These are phyloP conservation scores for Branchipolynoe longqiensis DNA, from an alignment of 2,888 invertebrate species.

Conservation along the genomic window DNA sequence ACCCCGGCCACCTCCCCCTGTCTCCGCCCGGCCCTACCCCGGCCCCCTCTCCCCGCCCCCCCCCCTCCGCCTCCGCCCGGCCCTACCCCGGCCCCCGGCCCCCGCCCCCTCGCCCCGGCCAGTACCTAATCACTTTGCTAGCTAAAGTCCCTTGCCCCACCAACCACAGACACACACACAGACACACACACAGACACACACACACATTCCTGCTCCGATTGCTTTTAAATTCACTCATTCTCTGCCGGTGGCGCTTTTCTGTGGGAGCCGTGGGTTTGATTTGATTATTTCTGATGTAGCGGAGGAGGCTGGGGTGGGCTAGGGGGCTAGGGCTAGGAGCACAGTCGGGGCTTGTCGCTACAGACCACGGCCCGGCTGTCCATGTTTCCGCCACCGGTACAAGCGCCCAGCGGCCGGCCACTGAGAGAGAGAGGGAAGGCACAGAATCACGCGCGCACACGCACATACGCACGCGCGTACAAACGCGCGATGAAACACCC, in stretches of 20 bases:
- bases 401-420: too few species aligned
- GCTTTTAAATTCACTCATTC: conserved; percentile 50
- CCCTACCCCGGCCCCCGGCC: background rate
- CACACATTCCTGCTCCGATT: conserved; percentile 50
- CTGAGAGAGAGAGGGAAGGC: too few species aligned
- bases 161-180: too few species aligned
- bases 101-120: background rate
- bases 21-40: too few species aligned
- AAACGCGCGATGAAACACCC: too few species aligned
- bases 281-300: conserved; percentile 38
- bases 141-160: conserved; percentile 29
- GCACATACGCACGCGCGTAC: too few species aligned
- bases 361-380: background rate
- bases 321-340: too few species aligned
- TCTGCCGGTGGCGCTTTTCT: background rate
- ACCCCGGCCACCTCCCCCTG: background rate
- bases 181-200: background rate
- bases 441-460: too few species aligned
- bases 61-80: background rate
- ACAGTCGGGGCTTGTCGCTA: too few species aligned
- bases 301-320: too few species aligned
- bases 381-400: background rate
- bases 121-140: conserved; percentile 32
- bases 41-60: background rate
- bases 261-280: background rate